Conservation (phyloP, 1,140 invertebrate species). For the Physella acuta region DNA sequence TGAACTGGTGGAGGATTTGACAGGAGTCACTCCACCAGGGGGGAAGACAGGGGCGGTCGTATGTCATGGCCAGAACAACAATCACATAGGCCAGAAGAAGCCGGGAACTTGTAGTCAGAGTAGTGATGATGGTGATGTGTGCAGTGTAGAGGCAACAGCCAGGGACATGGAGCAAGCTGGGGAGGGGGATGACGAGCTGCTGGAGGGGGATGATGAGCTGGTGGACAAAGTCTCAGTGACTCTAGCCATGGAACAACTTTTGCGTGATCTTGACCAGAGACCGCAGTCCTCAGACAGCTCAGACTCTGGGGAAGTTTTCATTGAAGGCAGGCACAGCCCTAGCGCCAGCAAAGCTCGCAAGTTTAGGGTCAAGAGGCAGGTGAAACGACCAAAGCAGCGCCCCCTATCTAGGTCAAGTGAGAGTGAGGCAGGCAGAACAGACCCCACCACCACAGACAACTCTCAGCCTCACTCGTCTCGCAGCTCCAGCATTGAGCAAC, state of each 20-base stretch:
- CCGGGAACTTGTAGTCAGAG: not conserved
- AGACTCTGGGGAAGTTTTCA: conserved; percentile 19
- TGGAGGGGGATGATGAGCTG: conserved; percentile 31
- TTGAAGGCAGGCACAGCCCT: conserved; percentile 14
- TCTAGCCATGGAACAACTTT: conserved; percentile 43
- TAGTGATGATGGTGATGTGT: conserved; percentile 33
- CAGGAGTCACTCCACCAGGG: conserved; percentile 48
- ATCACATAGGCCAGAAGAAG: conserved; percentile 27
- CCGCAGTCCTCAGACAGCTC: conserved; percentile 27
- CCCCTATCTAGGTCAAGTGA: conserved; percentile 1
- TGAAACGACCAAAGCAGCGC: not conserved
- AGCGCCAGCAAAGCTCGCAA: not conserved
- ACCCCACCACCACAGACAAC: conserved; percentile 13
- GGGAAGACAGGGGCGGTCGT: conserved; percentile 65
- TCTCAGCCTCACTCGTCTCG: conserved; percentile 13
- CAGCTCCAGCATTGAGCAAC: conserved; percentile 4
- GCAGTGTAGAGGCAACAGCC: no score
- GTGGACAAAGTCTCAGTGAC: conserved; percentile 54
- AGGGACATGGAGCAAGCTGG: conserved; percentile 59
- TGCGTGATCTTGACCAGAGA: conserved; percentile 55
- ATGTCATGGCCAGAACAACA: conserved; percentile 68
- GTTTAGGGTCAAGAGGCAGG: not conserved
- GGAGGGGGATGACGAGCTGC: conserved; percentile 35
- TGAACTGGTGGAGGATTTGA: conserved; percentile 29
- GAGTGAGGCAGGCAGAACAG: conserved; percentile 18